Evolutionary conservation across 1,140 invertebrate species (phyloP).

Genomic region (Saccostrea cuccullata): DNA sequence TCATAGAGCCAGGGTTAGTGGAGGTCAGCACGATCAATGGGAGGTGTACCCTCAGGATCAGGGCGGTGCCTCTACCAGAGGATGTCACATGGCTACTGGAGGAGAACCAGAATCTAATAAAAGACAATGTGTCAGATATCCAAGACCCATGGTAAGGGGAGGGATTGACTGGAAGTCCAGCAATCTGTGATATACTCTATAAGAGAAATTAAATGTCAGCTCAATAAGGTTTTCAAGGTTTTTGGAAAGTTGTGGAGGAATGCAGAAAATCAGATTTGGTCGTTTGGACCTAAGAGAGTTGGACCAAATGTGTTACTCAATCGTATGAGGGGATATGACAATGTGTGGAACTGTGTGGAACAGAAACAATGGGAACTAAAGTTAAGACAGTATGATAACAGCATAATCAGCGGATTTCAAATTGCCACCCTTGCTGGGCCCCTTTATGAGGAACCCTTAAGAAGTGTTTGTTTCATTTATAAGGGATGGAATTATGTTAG

Average conservation of each 20-base stretch:
- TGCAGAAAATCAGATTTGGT: slow-evolving; percentile 89
- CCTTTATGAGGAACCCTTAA: no score
- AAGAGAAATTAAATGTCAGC: slow-evolving; percentile 83
- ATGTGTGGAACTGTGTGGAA: no score
- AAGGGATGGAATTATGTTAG: slow-evolving; percentile 81
- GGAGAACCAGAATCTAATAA: slow-evolving; percentile 82
- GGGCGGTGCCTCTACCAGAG: slow-evolving; percentile 88
- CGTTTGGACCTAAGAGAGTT: slow-evolving; percentile 92
- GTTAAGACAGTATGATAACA: no score
- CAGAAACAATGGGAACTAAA: no score
- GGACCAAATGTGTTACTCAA: slow-evolving; percentile 94
- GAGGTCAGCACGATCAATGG: slow-evolving; percentile 85
- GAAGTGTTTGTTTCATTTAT: slow-evolving; percentile 93
- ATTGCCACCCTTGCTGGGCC: no score
- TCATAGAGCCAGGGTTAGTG: slow-evolving; percentile 77
- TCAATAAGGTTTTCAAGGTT: slow-evolving; percentile 83
- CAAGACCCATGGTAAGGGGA: slow-evolving; percentile 58
- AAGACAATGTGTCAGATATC: slow-evolving; percentile 79
- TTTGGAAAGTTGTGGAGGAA: slow-evolving; percentile 81
- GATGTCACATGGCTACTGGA: slow-evolving; percentile 86
- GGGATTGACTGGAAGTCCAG: slow-evolving; percentile 59
- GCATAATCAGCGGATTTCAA: no score
- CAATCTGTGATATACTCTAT: slow-evolving; percentile 78
- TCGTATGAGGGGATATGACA: slow-evolving; percentile 82
- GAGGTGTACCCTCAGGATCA: no score